Evolutionary conservation across 2,113 vertebrate species (phyloP).

Genomic region (Apeltes quadracus): DNA sequence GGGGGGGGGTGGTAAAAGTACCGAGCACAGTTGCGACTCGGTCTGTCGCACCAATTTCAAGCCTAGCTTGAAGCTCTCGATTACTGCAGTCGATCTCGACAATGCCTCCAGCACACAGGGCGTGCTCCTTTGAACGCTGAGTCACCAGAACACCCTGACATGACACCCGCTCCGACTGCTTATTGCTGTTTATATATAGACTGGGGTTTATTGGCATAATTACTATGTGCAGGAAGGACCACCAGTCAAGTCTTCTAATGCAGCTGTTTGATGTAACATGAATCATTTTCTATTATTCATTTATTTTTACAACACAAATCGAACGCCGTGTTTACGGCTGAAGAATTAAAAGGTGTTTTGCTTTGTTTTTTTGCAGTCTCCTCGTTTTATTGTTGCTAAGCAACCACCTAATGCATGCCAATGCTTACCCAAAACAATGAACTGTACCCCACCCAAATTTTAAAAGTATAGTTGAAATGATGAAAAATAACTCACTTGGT

Average conservation of each 20-base stretch:
- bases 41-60: conserved; percentile 15
- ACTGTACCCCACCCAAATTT: no score
- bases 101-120: conserved; percentile 29
- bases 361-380: no score
- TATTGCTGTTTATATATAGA: conserved; percentile 78
- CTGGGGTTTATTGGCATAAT: conserved; percentile 72
- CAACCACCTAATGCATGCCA: no score
- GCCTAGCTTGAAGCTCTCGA: conserved; percentile 26
- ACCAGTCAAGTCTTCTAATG: conserved; percentile 58
- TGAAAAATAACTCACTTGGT: no score
- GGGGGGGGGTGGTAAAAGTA: conserved; percentile 15
- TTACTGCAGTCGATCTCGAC: conserved; percentile 24
- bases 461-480: no score
- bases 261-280: conserved; percentile 17
- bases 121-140: conserved; percentile 53
- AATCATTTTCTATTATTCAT: background rate
- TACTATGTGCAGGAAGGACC: conserved; percentile 47
- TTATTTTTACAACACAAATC: background rate
- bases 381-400: no score
- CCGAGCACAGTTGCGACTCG: conserved; percentile 2
- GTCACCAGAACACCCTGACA: conserved; percentile 63
- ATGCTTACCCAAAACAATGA: no score
- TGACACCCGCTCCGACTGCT: conserved; percentile 67
- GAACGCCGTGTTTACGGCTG: no score
- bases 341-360: no score